phyloP scores from a whole-genome alignment of 2,113 vertebrate species.

The Chionomys nivalis region DNA sequence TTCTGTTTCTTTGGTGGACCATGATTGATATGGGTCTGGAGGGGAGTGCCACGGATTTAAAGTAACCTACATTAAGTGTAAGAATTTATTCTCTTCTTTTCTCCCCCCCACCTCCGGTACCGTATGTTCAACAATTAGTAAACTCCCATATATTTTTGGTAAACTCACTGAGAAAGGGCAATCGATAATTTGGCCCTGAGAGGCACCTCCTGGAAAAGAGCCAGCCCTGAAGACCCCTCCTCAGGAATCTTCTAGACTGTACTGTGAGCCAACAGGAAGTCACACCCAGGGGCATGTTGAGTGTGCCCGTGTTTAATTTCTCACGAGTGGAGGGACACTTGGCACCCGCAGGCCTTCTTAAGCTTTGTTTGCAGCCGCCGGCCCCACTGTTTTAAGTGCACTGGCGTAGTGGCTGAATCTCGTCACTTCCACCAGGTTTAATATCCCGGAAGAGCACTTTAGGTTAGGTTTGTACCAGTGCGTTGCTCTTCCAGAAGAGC shows the following conservation, averaged over 20 bases:
- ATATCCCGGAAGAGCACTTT: neutral
- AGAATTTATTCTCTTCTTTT: neutral
- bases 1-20: neutral
- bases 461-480: neutral
- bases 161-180: conserved; percentile 39
- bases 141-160: neutral
- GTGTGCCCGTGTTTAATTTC: conserved; percentile 26
- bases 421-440: neutral
- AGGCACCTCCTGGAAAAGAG: conserved; percentile 28
- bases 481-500: neutral
- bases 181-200: neutral
- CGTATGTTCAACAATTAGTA: neutral
- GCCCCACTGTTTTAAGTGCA: neutral
- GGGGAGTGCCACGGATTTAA: neutral
- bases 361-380: neutral
- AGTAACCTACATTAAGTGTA: neutral
- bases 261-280: conserved; percentile 39
- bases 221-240: neutral
- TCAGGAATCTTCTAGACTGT: conserved; percentile 1
- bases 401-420: neutral
- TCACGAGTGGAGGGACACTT: neutral
- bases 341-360: conserved; percentile 5
- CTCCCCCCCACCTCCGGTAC: no score
- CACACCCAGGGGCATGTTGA: conserved; percentile 26
- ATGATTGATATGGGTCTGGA: neutral